These are phyloP conservation scores for Heliconius charithonia DNA, from an alignment of 2,888 invertebrate genomes.

Conservation along the genomic window DNA sequence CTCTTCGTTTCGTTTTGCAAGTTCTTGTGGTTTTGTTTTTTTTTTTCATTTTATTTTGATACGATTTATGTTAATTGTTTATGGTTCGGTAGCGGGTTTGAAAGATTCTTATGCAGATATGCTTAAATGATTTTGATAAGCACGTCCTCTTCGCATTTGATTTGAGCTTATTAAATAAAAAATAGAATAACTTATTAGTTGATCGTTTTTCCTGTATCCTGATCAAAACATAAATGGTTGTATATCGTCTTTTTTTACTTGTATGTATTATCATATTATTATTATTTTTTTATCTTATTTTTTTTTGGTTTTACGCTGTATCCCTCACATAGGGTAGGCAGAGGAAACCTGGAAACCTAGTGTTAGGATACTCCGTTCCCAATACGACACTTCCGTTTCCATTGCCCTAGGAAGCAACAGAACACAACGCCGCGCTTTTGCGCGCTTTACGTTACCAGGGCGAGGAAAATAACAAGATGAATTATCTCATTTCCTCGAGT, in stretches of 20 bases:
- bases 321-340: too few relatives aligned
- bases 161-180: neutral
- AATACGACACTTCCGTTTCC: too few relatives aligned
- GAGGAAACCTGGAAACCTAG: too few relatives aligned
- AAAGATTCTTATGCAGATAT: neutral
- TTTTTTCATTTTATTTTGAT: neutral
- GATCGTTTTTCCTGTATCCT: neutral
- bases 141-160: neutral
- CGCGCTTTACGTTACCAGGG: too few relatives aligned
- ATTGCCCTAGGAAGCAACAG: too few relatives aligned
- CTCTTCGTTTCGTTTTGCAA: conserved; percentile 4
- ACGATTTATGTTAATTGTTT: conserved; percentile 8
- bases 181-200: neutral
- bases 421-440: too few relatives aligned
- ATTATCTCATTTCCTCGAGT: too few relatives aligned
- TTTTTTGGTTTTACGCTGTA: neutral
- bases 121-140: neutral
- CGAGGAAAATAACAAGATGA: too few relatives aligned
- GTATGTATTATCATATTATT: neutral
- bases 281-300: neutral
- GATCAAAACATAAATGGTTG: neutral
- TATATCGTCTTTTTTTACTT: neutral
- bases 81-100: neutral
- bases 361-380: too few relatives aligned
- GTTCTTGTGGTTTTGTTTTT: neutral